Conservation (phyloP, 2,797 vertebrate species). For the Cyclopterus lumpus region DNA sequence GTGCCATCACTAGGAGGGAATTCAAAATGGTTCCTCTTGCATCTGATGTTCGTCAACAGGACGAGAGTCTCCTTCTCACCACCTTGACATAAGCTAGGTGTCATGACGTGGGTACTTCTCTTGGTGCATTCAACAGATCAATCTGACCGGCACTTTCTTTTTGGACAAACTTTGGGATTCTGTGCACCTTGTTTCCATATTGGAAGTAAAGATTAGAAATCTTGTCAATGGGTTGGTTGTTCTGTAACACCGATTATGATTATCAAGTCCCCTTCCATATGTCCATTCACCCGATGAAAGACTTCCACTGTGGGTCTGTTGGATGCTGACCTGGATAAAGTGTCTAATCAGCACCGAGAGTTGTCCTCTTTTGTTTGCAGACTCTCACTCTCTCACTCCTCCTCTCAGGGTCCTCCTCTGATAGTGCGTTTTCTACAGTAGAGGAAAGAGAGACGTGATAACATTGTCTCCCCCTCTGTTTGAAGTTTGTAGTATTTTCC, state of each 20-base stretch:
- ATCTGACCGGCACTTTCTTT: neutral
- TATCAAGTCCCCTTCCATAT: constrained; percentile 26
- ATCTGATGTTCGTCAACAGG: neutral
- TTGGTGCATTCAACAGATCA: neutral
- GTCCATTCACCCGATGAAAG: constrained; percentile 37
- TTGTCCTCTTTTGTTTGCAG: constrained; percentile 36
- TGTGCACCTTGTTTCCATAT: neutral
- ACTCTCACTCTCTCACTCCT: constrained; percentile 4
- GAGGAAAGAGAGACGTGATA: constrained; percentile 42
- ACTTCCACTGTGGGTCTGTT: constrained; percentile 44
- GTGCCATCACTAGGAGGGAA: neutral
- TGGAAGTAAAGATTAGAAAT: neutral
- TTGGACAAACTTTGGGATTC: neutral
- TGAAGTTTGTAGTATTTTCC: constrained; percentile 3
- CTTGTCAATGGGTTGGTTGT: neutral
- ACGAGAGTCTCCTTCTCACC: neutral
- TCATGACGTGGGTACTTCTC: neutral
- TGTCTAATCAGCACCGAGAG: constrained; percentile 43
- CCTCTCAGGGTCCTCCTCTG: constrained; percentile 32
- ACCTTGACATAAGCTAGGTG: neutral
- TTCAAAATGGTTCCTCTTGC: neutral
- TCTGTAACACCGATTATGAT: constrained; percentile 4
- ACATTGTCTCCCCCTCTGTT: constrained; percentile 27
- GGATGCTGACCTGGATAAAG: constrained; percentile 60
- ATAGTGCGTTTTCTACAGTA: constrained; percentile 18